Evolutionary conservation across 2,113 vertebrate genomes (phyloP), one percentile per base, ranked within the genome.

Genomic region (Cynopterus brachyotis): DNA sequence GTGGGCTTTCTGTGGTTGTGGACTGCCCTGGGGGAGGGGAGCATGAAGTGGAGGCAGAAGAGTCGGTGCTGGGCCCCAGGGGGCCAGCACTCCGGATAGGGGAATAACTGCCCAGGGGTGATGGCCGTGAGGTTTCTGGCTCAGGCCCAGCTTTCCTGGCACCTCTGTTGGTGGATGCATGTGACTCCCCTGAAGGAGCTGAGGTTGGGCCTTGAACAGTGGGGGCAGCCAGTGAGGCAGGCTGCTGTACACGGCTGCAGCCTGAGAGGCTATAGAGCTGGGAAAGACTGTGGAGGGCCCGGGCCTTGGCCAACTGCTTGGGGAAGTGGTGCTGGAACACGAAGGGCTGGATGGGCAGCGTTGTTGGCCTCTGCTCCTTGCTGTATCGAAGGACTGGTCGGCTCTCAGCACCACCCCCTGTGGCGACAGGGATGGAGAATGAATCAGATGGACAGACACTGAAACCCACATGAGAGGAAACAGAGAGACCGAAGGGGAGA

Each of bases 281-380:
- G n/a, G 99, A 99, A 40, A 99, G 98, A 64, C 99, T 99, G 95
- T 99, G 99, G 96, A 99, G 99, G 24, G 99, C 99, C 79, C 99
- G 99, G 75, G 99, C 98, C 98, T 99, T 99, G 84, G 99, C 93
- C 94, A 99, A 98, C 93, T 97, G 98, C 97, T 99, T 99, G 89
- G 98, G 98, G 89, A 99, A 99, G 98, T 99, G 99, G 97, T 99
- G 99, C 97, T 99, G 99, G 97, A 99, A 99, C 98, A 99, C 99
- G 96, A 99, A 99, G 62, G 99, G 99, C 98, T 99, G 99, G 98
- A 99, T 99, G 95, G 99, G 99, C 96, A 99, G 99, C 7, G 99
- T 99, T 0, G 99, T 99, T 55, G 99, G 99, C 40, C 99, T 99
- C 98, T 99, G 99, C 96, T 99, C 99, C 98, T 99, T 99, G 98